Conservation (phyloP, 2,113 vertebrate genomes). For the Montifringilla adamsi region DNA sequence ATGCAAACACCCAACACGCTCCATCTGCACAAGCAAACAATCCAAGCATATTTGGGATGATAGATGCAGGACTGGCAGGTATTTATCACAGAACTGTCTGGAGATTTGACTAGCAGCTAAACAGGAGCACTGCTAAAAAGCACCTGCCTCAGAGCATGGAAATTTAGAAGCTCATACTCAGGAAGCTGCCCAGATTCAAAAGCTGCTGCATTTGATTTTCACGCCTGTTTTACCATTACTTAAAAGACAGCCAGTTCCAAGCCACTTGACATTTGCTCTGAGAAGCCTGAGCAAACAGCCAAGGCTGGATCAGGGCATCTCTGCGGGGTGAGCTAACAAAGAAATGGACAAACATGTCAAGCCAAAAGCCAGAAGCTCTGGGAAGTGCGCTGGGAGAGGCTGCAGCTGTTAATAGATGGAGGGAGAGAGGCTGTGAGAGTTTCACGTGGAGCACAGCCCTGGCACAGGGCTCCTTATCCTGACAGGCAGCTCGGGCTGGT, state of each 20-base stretch:
- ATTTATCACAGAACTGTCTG: neutral
- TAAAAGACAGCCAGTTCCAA: neutral
- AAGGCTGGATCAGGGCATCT: neutral
- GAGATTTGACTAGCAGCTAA: neutral
- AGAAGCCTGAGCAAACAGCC: constrained; percentile 25
- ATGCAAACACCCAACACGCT: neutral
- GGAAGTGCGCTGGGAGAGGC: neutral
- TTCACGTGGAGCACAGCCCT: fast-evolving
- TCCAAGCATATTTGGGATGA: neutral
- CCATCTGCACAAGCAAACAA: neutral
- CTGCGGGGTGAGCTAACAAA: neutral
- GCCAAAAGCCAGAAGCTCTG: neutral
- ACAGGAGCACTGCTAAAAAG: neutral
- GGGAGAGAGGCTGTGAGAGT: neutral
- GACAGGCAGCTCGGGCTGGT: fast-evolving
- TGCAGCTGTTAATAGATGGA: neutral
- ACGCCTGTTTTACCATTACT: neutral
- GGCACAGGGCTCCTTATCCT: neutral
- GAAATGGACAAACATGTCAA: neutral
- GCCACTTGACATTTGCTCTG: neutral
- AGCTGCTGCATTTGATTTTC: neutral
- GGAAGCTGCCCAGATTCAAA: neutral
- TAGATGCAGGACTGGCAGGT: neutral
- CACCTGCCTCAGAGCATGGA: neutral
- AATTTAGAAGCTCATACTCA: neutral